A percentile compares a stretch with the other conserved stretches of the same genome.
Evolutionary conservation across 1,140 invertebrate species (phyloP).

Genomic region (Drosophila willistoni): DNA sequence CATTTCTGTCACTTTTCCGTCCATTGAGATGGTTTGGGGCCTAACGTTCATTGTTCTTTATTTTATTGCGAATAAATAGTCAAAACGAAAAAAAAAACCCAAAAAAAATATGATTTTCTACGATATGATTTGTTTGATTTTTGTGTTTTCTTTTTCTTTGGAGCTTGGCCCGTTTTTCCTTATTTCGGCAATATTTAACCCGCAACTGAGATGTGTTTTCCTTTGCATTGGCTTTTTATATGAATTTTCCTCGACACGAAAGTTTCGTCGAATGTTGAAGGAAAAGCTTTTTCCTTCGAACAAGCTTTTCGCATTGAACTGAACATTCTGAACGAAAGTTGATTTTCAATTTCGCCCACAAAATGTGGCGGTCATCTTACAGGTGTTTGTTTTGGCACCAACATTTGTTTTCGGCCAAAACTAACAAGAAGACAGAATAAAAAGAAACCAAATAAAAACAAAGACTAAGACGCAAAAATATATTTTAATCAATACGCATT

Average conservation of each 20-base stretch:
- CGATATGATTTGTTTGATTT: constrained; percentile 19
- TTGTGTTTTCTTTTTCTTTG: constrained; percentile 32
- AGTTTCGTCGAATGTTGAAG: constrained; percentile 66
- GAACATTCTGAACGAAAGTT: constrained; percentile 47
- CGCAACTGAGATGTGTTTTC: constrained; percentile 72
- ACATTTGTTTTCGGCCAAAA: constrained; percentile 30
- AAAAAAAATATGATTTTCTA: constrained; percentile 7
- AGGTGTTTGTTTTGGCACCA: constrained; percentile 75
- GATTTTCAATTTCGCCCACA: constrained; percentile 51
- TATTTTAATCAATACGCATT: background rate
- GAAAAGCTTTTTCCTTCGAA: constrained; percentile 41
- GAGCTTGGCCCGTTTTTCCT: constrained; percentile 9
- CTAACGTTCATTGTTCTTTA: no score
- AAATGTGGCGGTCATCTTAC: constrained; percentile 47
- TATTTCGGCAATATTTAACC: constrained; percentile 60
- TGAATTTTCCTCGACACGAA: constrained; percentile 51
- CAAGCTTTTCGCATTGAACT: constrained; percentile 54
- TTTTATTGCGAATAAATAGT: background rate
- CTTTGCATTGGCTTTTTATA: constrained; percentile 59
- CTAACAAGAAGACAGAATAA: background rate
- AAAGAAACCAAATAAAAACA: background rate
- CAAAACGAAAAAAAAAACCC: background rate
- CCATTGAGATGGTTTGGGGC: background rate
- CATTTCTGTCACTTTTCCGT: background rate
- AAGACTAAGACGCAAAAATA: background rate